These are phyloP conservation scores for Argyra leucocephala DNA, from an alignment of 2,888 invertebrate genomes.

Conservation along the genomic window DNA sequence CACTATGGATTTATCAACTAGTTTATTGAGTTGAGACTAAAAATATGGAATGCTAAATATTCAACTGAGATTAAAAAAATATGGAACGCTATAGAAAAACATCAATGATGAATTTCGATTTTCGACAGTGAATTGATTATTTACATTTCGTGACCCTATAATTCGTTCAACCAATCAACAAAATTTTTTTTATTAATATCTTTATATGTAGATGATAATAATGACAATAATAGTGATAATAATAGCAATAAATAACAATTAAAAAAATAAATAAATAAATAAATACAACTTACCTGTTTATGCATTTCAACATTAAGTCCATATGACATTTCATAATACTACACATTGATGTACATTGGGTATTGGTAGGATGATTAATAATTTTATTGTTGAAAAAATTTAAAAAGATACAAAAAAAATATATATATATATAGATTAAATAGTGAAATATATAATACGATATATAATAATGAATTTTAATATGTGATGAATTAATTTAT, in stretches of 20 bases:
- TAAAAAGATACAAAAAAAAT: neutral
- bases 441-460: constrained; percentile 33
- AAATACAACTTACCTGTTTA: constrained; percentile 65
- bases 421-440: neutral
- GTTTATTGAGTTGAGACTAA: no score
- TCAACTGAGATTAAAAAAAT: no score
- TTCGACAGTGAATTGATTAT: no score
- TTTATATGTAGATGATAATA: no score
- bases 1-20: no score
- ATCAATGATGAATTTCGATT: no score
- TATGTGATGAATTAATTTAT: constrained; percentile 9
- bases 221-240: neutral
- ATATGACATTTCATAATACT: constrained; percentile 98
- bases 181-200: no score
- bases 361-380: neutral
- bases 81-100: no score
- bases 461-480: constrained; percentile 12
- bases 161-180: no score
- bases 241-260: neutral
- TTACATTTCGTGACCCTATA: no score
- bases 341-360: constrained; percentile 44
- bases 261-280: neutral
- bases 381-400: neutral
- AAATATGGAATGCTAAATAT: no score
- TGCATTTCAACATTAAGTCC: constrained; percentile 96